Evolutionary conservation across 1,140 invertebrate genomes (phyloP).

Genomic region (Dendrolimus kikuchii): DNA sequence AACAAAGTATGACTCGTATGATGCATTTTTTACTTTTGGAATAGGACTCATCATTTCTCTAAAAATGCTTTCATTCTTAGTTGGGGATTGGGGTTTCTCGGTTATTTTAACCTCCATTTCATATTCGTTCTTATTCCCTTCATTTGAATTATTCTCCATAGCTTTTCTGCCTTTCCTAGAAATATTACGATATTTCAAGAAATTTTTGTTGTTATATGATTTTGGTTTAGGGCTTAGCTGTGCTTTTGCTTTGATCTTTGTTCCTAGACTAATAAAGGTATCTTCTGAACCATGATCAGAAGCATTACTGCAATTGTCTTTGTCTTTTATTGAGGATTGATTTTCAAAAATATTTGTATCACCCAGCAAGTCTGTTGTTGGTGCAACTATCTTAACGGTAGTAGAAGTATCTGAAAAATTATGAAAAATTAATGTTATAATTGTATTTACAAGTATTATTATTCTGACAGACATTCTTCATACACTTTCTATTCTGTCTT

Average conservation of each 20-base stretch:
- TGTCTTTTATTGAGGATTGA: conserved; percentile 22
- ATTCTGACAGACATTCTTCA: no score
- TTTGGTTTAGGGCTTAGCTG: conserved; percentile 47
- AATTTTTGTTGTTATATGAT: conserved; percentile 36
- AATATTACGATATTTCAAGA: conserved; percentile 48
- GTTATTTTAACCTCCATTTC: conserved; percentile 54
- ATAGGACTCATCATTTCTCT: conserved; percentile 25
- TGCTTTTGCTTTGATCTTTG: conserved; percentile 69
- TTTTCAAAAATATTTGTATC: conserved; percentile 25
- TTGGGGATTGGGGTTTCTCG: conserved; percentile 40
- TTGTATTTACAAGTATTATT: no score
- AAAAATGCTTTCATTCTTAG: conserved; percentile 28
- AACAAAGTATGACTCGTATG: conserved; percentile 51
- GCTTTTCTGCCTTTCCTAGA: conserved; percentile 35
- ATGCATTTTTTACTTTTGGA: conserved; percentile 31
- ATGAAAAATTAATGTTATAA: not conserved
- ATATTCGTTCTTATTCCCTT: conserved; percentile 33
- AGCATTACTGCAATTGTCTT: conserved; percentile 58
- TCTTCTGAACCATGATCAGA: conserved; percentile 69
- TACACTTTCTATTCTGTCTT: no score
- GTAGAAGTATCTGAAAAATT: conserved; percentile 39
- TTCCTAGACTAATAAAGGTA: conserved; percentile 66
- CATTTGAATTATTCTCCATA: conserved; percentile 27
- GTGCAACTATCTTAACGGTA: conserved; percentile 44
- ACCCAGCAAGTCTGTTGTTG: conserved; percentile 45